Base-by-base conservation (phyloP, 2,797 vertebrate species). In the Chelidonichthys spinosus region DNA sequence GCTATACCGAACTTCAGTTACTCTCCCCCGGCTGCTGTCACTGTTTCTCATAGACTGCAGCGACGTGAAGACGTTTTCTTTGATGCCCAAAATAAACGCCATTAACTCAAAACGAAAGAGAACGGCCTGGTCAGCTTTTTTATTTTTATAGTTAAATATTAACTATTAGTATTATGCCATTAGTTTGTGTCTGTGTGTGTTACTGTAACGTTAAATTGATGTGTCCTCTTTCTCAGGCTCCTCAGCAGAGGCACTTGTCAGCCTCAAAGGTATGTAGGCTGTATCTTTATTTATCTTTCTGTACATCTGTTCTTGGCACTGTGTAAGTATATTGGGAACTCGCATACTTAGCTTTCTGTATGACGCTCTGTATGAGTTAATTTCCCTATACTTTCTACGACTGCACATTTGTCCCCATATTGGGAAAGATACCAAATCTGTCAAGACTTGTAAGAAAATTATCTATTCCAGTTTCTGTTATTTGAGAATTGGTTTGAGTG, bases 241-340 rank as follows among this genome's bases (percentile, higher is more conserved):
- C 87, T 99, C 98, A 64, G 98, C 98, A 85, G 98, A 99, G 95
- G 98, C 98, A 63, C 97, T 99, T 74, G 98, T 99, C 91, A 99
- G 98, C 92, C 95, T 99, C 63, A 99, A 98, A 97, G 98, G 98
- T 99, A 95, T 89, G 85, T 81, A 32, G 6, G 25, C 35, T 68
- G 13, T 52, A 46, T 70, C 9, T 80, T 52, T 68, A 61, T 69
- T 25, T 32, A 42, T 63, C 2, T 66, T 55, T 55, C 11, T 63
- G 37, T 56, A n/a, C 39, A 62, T 63, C 59, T 53, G 9, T 49
- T 68, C 49, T 43, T 78, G 42, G 39, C 7, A 40, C 4, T 60
- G 4, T 52, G 3, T 32, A 36, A 17, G 18, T 59, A 37, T 32
- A 18, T n/a, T 18, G 14, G 13, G 17, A 54, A 15, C 25, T 40